Evolutionary conservation across 2,113 vertebrate genomes (phyloP).

Genomic region (Paradoxurus hermaphroditus): DNA sequence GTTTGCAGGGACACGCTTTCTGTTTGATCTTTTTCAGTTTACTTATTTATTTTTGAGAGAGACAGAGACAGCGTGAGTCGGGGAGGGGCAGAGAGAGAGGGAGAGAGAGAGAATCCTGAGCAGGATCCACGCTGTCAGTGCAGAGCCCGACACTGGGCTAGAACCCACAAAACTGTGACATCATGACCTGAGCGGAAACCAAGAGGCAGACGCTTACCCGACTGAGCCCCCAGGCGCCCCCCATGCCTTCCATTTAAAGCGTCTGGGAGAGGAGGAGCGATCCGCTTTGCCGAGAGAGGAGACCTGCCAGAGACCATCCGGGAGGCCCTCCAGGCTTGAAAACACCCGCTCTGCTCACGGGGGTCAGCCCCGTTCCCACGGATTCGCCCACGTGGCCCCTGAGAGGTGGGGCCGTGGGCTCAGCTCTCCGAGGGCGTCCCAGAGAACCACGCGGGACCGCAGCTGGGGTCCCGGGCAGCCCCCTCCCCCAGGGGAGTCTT

Average conservation of each 20-base stretch:
- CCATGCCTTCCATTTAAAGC: not conserved
- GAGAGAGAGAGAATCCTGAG: no score
- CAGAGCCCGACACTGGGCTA: no score
- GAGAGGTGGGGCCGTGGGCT: not conserved
- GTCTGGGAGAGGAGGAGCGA: not conserved
- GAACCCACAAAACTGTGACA: no score
- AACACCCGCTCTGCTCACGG: not conserved
- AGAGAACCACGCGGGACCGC: not conserved
- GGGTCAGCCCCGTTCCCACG: not conserved
- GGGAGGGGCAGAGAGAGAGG: no score
- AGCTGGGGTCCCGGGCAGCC: not conserved
- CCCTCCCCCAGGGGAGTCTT: not conserved
- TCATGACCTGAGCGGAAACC: no score
- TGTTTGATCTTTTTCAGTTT: no score
- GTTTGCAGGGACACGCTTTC: not conserved
- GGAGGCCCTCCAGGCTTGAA: not conserved
- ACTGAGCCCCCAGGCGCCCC: no score
- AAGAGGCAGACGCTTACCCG: no score
- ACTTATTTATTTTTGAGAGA: no score
- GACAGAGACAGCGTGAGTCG: no score
- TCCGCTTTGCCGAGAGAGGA: not conserved
- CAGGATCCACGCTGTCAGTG: no score
- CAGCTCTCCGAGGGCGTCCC: not conserved
- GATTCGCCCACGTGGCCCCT: not conserved
- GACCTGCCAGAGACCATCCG: rapidly evolving